Conservation (phyloP, 2,888 invertebrate species). For the Agrotis puta region DNA sequence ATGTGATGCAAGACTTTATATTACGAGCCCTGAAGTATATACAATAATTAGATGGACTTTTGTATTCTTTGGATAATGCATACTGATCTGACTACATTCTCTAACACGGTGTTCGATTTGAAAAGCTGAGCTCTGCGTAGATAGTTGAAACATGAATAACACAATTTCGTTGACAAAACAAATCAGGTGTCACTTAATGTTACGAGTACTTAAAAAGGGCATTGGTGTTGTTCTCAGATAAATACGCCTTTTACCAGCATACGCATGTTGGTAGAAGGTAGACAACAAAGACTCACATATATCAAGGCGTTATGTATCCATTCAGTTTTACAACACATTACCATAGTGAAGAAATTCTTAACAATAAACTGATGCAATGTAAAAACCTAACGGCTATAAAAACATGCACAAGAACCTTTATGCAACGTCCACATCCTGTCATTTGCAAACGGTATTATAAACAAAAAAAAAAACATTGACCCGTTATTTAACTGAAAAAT, state of each 20-base stretch:
- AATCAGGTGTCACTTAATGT: neutral
- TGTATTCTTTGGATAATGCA: neutral
- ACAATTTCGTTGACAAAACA: no score
- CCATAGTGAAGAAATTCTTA: neutral
- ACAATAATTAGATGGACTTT: neutral
- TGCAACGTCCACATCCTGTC: conserved; percentile 36
- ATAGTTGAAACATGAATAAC: no score
- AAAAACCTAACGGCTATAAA: conserved; percentile 4
- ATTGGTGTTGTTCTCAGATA: neutral
- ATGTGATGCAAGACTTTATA: neutral
- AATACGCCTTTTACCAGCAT: no score
- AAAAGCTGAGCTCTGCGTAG: neutral
- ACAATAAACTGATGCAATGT: neutral
- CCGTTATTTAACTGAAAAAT: conserved; percentile 17
- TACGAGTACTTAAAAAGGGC: neutral
- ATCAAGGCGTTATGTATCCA: no score
- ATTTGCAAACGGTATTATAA: conserved; percentile 34
- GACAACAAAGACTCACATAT: neutral
- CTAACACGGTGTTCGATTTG: neutral
- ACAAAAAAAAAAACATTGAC: conserved; percentile 12
- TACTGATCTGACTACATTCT: no score
- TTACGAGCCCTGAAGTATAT: neutral
- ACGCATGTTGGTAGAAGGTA: neutral
- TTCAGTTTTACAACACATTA: neutral
- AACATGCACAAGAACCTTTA: conserved; percentile 29